Conservation (phyloP, 2,888 invertebrate species). For the Cyclophora albipunctata region DNA sequence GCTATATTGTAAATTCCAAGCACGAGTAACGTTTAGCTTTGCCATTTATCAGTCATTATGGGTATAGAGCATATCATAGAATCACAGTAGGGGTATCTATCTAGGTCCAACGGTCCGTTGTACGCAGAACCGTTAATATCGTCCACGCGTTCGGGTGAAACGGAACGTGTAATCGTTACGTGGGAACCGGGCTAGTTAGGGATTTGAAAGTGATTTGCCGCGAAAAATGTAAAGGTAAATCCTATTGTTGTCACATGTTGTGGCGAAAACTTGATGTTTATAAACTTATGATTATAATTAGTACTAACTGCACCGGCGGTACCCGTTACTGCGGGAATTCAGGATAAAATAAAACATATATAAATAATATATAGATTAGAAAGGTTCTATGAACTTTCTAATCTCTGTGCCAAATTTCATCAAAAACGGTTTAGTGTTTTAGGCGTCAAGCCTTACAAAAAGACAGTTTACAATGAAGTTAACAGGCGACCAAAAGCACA, state of each 20-base stretch:
- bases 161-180: slow-evolving; percentile 41
- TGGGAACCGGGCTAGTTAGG: slow-evolving; percentile 37
- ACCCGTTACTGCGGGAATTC: no score
- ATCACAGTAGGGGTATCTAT: slow-evolving; percentile 17
- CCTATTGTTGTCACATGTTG: background rate
- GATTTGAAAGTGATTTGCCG: slow-evolving; percentile 17
- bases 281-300: no score
- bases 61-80: slow-evolving; percentile 9
- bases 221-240: background rate
- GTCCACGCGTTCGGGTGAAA: slow-evolving; percentile 23
- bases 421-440: no score
- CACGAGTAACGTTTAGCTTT: background rate
- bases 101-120: slow-evolving; percentile 32
- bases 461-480: no score
- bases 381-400: no score
- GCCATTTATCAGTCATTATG: background rate
- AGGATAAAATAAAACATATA: no score
- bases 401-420: no score
- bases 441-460: no score
- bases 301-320: no score
- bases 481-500: no score
- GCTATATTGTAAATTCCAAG: slow-evolving; percentile 6
- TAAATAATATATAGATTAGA: no score
- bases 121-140: slow-evolving; percentile 15
- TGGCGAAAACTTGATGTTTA: no score